Evolutionary conservation across 2,113 vertebrate genomes (phyloP).

Genomic region (Serilophus lunatus): DNA sequence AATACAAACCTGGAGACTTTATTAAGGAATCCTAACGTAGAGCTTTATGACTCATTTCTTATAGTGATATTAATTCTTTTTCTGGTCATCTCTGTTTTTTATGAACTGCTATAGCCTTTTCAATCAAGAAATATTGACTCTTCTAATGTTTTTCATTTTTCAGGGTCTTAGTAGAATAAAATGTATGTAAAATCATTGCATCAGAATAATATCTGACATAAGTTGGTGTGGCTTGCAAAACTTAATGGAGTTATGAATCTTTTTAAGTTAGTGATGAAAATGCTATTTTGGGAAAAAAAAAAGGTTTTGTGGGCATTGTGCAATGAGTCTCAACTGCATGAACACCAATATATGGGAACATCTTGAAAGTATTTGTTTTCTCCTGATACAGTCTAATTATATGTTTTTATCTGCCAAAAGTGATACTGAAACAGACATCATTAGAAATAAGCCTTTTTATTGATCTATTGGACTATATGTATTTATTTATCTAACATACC

Average conservation of each 20-base stretch:
- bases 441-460: background rate
- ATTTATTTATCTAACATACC: background rate
- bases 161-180: background rate
- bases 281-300: background rate
- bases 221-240: background rate
- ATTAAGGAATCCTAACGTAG: background rate
- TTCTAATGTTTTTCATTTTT: background rate
- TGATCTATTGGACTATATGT: background rate
- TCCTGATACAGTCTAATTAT: background rate
- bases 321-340: background rate
- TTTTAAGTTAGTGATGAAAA: background rate
- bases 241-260: background rate
- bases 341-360: background rate
- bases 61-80: background rate
- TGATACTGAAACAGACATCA: background rate
- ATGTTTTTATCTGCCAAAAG: background rate
- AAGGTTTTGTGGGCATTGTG: background rate
- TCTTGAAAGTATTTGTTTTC: background rate
- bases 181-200: rapidly evolving
- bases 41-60: background rate
- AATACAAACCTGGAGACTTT: background rate
- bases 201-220: background rate
- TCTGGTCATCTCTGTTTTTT: background rate
- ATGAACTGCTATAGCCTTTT: background rate
- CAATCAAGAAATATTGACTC: background rate